Evolutionary conservation across 2,113 vertebrate genomes (phyloP), one percentile per base, ranked within the genome.

Genomic region (Poeciliopsis retropinna): DNA sequence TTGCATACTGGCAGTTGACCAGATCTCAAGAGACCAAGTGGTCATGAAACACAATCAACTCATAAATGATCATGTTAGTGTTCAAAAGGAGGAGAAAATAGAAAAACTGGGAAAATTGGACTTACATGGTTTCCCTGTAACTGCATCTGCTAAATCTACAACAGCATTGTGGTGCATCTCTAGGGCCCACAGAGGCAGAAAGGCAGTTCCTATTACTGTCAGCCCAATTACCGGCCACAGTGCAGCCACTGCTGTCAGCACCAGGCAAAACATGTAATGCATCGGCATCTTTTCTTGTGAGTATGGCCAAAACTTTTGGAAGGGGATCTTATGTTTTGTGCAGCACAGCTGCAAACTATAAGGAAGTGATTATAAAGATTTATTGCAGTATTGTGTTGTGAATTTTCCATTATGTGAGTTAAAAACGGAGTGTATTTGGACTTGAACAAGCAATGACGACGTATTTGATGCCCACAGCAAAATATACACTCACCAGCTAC

Each of bases 161-260:
- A 76, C 85, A 87, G 83, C 79, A 31, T 85, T 79, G 76, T 78
- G 76, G 87, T 69, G 80, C 79, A 87, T 89, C 84, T 88, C 85
- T 72, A 27, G 63, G 76, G 76, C 78, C 79, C 69, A 44, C 82
- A 77, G 80, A 89, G 88, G 79, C 84, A 88, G 69, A 87, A 72
- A 92, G 88, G 90, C 86, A 92, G 90, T 85, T 90, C 85, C 84
- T 85, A 91, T 92, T 92, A 90, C 89, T 87, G 88, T 89, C 92
- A 91, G 79, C 80, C 88, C 88, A 90, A 92, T 92, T 92, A 92
- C 82, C 47, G 64, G 78, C 86, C 85, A 80, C 85, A 85, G 88
- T 68, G 57, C 84, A 88, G 82, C 85, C 86, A 83, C 87, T 29
- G 84, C 90, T 91, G 90, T 91, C 88, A 92, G 70, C 84, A 70